Evolutionary conservation across 2,113 vertebrate species (phyloP).

Genomic region (Tetrax tetrax): DNA sequence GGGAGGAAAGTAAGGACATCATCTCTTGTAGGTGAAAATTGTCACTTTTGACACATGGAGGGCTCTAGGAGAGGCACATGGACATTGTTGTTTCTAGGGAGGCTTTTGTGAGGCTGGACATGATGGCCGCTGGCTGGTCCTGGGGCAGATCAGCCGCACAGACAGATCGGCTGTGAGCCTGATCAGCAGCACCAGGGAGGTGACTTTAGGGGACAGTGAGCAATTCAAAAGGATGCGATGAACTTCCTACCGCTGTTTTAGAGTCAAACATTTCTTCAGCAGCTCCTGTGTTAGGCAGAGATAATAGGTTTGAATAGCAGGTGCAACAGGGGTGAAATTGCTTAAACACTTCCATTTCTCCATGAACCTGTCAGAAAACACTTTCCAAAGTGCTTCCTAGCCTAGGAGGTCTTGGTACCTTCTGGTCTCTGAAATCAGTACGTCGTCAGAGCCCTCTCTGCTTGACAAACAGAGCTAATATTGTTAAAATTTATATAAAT

Average conservation of each 20-base stretch:
- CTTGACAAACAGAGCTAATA: neutral
- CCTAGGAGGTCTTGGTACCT: neutral
- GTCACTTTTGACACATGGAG: neutral
- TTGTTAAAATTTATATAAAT: neutral
- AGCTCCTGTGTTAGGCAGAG: neutral
- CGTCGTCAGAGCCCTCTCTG: neutral
- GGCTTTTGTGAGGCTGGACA: neutral
- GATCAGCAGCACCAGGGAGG: neutral
- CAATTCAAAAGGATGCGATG: neutral
- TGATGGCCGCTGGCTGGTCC: neutral
- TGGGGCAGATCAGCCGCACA: neutral
- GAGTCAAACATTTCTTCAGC: neutral
- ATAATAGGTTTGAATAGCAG: neutral
- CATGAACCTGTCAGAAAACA: neutral
- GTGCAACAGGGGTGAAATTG: neutral
- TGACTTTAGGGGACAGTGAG: neutral
- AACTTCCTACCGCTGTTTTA: neutral
- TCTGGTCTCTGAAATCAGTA: neutral
- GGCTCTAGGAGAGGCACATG: neutral
- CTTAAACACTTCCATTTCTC: neutral
- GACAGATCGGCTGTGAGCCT: neutral
- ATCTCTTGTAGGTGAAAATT: neutral
- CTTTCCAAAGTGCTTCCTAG: neutral
- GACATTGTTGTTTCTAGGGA: neutral
- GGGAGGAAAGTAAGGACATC: neutral